Evolutionary conservation across 2,113 vertebrate genomes (phyloP), one percentile per base, ranked within the genome.

Genomic region (Pagrus major): DNA sequence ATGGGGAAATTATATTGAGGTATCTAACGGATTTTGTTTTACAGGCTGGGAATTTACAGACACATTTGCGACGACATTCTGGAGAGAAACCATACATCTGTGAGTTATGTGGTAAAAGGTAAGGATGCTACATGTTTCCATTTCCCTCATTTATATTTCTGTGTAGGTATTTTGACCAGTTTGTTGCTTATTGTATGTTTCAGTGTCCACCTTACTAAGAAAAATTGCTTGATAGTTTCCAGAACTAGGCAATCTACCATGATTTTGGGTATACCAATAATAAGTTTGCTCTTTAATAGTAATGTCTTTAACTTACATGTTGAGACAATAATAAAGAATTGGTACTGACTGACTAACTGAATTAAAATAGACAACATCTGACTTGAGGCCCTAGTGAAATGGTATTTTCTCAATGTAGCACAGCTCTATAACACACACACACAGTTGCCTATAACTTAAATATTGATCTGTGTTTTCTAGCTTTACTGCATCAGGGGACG

Each of bases 61-160:
- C 97, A 51, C 98, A 99, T 90, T 91, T 99, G 75, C 96, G 98
- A 10, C 95, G 98, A 44, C 98, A 99, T 83, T 97, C 97, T 55
- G 98, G 98, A 83, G 97, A 99, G 70, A 99, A 99, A 72, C 98
- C 98, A 0, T 99, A 98, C 89, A 99, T 99, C 84, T 99, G 98
- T 93, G 98, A 99, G 85, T 94, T 99, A 90, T 99, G 98, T 76
- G 98, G 98, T 31, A 99, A 99, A 94, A 97, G 98, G 98, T 99
- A 76, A 80, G 81, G 4, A n/a, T 10, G 66, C 25, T 27, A 2
- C 21, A 23, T 61, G 12, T 55, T 15, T 64, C 5, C 1, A n/a
- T 6, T 27, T 23, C 39, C 9, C 14, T 72, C 0, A 42, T 65
- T 71, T 60, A 23, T 16, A 23, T 47, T 55, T 59, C 23, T 52